Evolutionary conservation across 2,797 vertebrate species (phyloP).

Genomic region (Cichlasoma orientale): DNA sequence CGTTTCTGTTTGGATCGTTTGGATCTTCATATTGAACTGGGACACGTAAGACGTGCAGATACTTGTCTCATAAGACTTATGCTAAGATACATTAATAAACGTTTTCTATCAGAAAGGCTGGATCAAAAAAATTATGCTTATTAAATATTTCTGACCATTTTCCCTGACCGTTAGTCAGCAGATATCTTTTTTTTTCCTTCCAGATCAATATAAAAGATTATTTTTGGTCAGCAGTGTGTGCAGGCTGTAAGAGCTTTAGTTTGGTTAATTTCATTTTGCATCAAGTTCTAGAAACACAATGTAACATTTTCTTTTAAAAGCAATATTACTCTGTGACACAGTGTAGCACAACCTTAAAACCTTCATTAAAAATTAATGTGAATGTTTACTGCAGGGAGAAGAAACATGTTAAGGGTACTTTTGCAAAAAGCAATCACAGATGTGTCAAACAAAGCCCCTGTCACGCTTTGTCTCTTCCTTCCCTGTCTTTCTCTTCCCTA

Average conservation of each 20-base stretch:
- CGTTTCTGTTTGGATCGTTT: background rate
- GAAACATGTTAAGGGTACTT: conserved; percentile 50
- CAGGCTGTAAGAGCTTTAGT: background rate
- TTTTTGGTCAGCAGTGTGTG: background rate
- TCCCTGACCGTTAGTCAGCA: background rate
- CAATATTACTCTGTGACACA: background rate
- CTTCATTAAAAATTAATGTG: conserved; percentile 35
- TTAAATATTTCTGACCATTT: background rate
- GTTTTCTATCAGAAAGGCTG: background rate
- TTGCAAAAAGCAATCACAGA: conserved; percentile 62
- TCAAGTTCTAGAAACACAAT: background rate
- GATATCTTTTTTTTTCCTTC: no score
- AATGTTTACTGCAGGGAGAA: conserved; percentile 26
- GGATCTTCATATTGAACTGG: background rate
- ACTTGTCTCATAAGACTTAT: background rate
- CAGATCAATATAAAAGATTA: background rate
- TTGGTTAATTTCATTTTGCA: conserved; percentile 10
- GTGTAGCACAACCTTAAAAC: background rate
- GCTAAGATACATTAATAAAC: background rate
- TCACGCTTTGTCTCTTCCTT: conserved; percentile 67
- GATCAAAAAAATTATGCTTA: background rate
- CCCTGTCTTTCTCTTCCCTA: conserved; percentile 34
- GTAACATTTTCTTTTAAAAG: conserved; percentile 1
- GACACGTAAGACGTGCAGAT: background rate
- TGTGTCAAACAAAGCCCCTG: conserved; percentile 77